Percentiles rank a stretch among this genome's conserved stretches.
phyloP scores from a whole-genome alignment of 1,140 invertebrate genomes.

The Conus ventricosus region DNA sequence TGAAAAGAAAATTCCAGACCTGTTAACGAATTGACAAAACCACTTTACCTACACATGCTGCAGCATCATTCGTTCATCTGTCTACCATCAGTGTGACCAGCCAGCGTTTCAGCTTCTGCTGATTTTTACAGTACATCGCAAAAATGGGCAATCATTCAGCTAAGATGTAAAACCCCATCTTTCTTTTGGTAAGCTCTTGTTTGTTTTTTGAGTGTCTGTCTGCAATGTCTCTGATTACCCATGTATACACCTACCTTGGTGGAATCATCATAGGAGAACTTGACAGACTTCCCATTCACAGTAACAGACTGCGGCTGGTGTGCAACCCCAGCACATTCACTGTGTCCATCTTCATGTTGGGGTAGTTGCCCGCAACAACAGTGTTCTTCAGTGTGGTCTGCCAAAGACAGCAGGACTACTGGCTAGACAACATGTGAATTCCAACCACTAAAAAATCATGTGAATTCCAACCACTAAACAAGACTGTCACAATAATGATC shows the following conservation, averaged over 20 bases:
- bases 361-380: not conserved
- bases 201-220: not conserved
- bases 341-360: constrained; percentile 17
- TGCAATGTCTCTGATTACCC: not conserved
- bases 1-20: no score
- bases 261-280: not conserved
- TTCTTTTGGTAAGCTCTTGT: not conserved
- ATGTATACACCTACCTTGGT: not conserved
- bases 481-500: not conserved
- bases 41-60: no score
- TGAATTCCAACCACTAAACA: not conserved
- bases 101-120: no score
- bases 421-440: not conserved
- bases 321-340: not conserved
- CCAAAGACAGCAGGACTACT: not conserved
- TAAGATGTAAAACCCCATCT: no score
- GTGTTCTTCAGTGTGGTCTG: not conserved
- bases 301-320: not conserved
- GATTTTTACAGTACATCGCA: no score
- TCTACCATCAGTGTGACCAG: no score
- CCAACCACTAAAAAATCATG: no score
- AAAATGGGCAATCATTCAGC: no score
- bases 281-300: constrained; percentile 22
- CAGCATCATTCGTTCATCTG: no score
- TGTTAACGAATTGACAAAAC: no score